Conservation (phyloP, 2,797 vertebrate genomes). For the Artibeus lituratus region DNA sequence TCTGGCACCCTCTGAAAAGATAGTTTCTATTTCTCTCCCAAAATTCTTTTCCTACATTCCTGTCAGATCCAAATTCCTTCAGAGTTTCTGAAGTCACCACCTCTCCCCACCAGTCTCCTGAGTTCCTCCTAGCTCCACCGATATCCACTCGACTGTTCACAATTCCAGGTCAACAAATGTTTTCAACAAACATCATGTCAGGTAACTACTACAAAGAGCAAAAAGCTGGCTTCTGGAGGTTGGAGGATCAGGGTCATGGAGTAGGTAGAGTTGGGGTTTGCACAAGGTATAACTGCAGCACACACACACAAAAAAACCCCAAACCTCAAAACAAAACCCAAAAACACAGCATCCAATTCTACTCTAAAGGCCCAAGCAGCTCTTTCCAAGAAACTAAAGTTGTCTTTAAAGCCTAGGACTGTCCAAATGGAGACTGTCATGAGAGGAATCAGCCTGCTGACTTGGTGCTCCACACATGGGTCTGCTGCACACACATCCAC, state of each 20-base stretch:
- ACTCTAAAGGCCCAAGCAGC: background rate
- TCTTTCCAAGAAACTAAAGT: background rate
- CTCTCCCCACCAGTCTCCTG: rapidly evolving
- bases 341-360: background rate
- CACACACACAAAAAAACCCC: background rate
- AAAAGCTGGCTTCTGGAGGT: background rate
- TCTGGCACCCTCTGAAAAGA: background rate
- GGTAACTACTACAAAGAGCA: background rate
- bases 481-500: background rate
- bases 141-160: background rate
- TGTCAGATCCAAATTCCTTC: background rate
- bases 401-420: background rate
- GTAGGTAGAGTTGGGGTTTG: no score
- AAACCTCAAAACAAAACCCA: background rate
- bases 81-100: background rate
- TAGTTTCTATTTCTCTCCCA: background rate
- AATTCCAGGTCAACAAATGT: background rate
- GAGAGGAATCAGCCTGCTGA: background rate
- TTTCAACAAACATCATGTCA: background rate
- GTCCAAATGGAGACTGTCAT: background rate
- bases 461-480: background rate
- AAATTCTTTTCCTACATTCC: background rate
- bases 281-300: no score
- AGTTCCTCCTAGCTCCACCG: background rate
- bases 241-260: background rate